Conservation (phyloP, 92 coral and sea anemone genomes). For the Porites evermanni region DNA sequence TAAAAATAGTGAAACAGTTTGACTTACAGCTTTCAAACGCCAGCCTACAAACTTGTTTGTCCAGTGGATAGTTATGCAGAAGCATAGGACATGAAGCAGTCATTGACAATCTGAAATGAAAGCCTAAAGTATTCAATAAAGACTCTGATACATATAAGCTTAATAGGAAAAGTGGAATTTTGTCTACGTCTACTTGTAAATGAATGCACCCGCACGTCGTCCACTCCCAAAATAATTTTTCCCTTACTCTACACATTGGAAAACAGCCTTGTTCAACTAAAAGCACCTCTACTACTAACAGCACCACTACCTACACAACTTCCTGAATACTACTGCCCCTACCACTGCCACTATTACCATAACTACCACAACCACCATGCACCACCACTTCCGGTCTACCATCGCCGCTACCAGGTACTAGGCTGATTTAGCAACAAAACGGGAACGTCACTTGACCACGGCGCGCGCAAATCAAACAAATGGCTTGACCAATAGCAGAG, state of each 20-base stretch:
- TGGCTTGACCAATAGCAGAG: no score
- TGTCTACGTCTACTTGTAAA: no score
- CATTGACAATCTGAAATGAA: constrained; percentile 71
- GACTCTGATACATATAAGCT: neutral
- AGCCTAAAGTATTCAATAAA: neutral
- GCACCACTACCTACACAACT: neutral
- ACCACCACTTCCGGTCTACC: no score
- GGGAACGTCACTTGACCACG: no score
- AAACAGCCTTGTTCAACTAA: neutral
- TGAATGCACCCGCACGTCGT: neutral
- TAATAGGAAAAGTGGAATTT: no score
- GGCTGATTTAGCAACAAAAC: no score
- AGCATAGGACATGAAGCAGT: constrained; percentile 95
- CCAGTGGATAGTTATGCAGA: constrained; percentile 93
- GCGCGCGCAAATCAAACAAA: no score
- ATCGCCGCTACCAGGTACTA: no score
- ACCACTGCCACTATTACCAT: neutral
- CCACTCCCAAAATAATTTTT: neutral
- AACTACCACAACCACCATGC: no score
- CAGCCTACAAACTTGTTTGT: constrained; percentile 85
- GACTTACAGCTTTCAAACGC: constrained; percentile 95
- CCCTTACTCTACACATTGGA: neutral
- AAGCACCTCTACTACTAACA: neutral
- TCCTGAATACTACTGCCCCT: neutral
- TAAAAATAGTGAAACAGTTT: neutral